These are phyloP conservation scores for Drosophila prosaltans DNA, from an alignment of 1,140 invertebrate genomes.

Conservation along the genomic window DNA sequence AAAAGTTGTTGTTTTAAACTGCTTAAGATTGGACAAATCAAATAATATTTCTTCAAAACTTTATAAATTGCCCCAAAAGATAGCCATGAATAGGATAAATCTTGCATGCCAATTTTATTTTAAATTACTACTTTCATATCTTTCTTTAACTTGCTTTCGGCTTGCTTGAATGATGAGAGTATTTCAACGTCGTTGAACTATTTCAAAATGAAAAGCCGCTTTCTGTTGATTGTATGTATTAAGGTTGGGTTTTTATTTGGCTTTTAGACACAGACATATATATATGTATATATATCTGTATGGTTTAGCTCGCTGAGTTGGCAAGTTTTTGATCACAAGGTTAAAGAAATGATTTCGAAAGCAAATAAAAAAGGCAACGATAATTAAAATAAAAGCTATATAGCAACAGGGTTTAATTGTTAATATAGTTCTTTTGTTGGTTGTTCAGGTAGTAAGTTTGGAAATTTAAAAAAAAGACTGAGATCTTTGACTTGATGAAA, in stretches of 20 bases:
- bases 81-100: too few species aligned
- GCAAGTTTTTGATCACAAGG: constrained; percentile 10
- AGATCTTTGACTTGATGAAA: too few species aligned
- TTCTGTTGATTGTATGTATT: constrained; percentile 3
- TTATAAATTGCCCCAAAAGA: too few species aligned
- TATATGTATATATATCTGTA: background rate
- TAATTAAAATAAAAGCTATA: background rate
- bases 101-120: background rate
- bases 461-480: too few species aligned
- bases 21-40: too few species aligned
- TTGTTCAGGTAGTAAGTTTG: background rate
- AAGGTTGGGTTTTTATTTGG: constrained; percentile 6
- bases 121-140: background rate
- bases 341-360: constrained; percentile 10
- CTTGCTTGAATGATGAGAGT: background rate
- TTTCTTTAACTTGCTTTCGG: background rate
- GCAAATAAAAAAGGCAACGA: constrained; percentile 1
- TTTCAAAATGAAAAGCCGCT: background rate
- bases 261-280: background rate
- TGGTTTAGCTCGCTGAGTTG: background rate
- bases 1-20: too few species aligned
- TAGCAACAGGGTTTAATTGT: background rate
- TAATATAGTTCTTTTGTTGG: background rate
- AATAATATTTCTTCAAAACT: too few species aligned
- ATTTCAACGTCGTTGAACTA: background rate